Conservation (phyloP, 1,140 invertebrate genomes). For the Sinonovacula constricta region DNA sequence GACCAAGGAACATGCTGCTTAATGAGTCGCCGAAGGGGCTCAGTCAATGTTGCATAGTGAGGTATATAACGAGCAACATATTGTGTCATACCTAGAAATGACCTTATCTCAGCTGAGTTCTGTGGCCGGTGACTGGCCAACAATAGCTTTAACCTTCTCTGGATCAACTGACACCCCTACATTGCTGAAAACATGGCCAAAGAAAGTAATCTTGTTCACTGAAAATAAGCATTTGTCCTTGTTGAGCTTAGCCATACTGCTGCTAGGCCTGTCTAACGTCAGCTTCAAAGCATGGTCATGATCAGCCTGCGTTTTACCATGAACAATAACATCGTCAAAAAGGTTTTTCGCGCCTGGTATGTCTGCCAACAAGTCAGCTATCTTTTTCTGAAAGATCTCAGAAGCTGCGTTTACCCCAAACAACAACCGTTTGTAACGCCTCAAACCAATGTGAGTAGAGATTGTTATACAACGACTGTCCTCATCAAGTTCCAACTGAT, state of each 20-base stretch:
- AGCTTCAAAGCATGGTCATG: slow-evolving; percentile 3
- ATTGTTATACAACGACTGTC: slow-evolving; percentile 60
- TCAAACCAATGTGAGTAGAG: slow-evolving; percentile 50
- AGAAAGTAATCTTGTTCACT: too few species aligned
- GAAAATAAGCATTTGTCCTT: slow-evolving; percentile 44
- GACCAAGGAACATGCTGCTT: slow-evolving; percentile 2
- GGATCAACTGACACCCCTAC: too few species aligned
- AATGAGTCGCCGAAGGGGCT: slow-evolving; percentile 22
- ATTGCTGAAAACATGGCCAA: too few species aligned
- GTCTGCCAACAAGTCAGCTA: too few species aligned
- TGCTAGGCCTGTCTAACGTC: background rate
- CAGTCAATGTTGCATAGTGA: slow-evolving; percentile 18
- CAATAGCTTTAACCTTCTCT: too few species aligned
- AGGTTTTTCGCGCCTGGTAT: slow-evolving; percentile 43
- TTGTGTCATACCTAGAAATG: too few species aligned
- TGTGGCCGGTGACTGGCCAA: slow-evolving; percentile 24
- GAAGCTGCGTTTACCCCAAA: too few species aligned
- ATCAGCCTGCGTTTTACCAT: slow-evolving; percentile 39
- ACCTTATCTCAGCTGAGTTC: slow-evolving; percentile 10
- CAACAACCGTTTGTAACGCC: slow-evolving; percentile 58
- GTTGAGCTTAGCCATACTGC: slow-evolving; percentile 29
- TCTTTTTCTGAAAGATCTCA: too few species aligned
- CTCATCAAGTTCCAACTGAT: too few species aligned
- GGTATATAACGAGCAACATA: slow-evolving; percentile 34
- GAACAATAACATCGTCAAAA: slow-evolving; percentile 54